Conservation (phyloP, 2,888 invertebrate genomes). For the Calameuta pallipes region DNA sequence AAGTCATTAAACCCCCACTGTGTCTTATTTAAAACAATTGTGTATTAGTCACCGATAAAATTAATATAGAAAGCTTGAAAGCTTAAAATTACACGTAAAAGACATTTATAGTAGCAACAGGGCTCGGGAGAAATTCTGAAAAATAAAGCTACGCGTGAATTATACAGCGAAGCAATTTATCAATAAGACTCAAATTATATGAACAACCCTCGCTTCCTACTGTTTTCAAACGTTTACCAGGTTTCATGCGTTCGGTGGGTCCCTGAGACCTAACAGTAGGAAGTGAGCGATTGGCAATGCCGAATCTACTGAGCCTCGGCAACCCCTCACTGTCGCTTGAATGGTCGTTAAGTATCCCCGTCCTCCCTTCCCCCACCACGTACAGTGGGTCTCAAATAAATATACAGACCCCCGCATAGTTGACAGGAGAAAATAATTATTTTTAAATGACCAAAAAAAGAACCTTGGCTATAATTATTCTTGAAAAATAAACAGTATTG, state of each 20-base stretch:
- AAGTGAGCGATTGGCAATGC: background rate
- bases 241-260: background rate
- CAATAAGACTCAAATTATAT: background rate
- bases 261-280: background rate
- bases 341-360: background rate
- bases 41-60: background rate
- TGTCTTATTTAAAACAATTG: background rate
- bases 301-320: background rate
- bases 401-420: background rate
- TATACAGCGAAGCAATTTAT: background rate
- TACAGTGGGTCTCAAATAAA: background rate
- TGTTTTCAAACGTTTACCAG: background rate
- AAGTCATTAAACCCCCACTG: background rate
- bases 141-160: background rate
- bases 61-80: constrained; percentile 5
- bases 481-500: background rate
- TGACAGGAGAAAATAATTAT: background rate
- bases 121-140: background rate
- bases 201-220: background rate
- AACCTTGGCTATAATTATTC: background rate
- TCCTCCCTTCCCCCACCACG: background rate
- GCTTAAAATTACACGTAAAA: background rate
- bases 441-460: background rate
- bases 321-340: background rate
- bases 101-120: background rate